Evolutionary conservation across 1,140 invertebrate species (phyloP).

Genomic region (Philopotamus ludificatus): DNA sequence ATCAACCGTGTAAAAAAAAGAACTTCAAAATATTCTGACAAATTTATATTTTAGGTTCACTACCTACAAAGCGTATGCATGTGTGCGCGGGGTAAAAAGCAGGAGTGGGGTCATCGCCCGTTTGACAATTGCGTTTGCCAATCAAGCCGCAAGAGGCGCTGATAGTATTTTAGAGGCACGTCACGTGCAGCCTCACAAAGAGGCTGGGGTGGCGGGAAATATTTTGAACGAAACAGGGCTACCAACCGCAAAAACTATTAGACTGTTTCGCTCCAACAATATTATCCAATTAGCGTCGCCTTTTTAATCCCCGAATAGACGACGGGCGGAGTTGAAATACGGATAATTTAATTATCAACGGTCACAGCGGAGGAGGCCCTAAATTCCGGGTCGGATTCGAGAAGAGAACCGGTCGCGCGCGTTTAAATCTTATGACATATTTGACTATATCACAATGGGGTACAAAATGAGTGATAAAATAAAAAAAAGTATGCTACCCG

Average conservation of each 20-base stretch:
- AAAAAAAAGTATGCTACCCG: conserved; percentile 19
- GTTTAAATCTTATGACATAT: conserved; percentile 20
- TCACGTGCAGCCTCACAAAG: conserved; percentile 11
- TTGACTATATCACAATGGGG: conserved; percentile 18
- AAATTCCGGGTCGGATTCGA: neutral
- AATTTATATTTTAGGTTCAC: too few species aligned
- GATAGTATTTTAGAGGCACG: conserved; percentile 10
- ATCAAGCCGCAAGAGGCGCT: neutral
- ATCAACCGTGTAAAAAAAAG: too few species aligned
- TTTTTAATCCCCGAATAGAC: neutral
- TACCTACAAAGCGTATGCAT: too few species aligned
- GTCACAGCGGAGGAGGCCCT: neutral
- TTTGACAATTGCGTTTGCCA: conserved; percentile 7
- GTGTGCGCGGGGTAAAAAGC: too few species aligned
- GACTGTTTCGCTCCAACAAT: neutral
- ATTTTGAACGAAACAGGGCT: too few species aligned
- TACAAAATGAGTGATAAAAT: conserved; percentile 28
- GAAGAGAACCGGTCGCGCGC: neutral
- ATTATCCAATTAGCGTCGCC: neutral
- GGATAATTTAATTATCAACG: neutral
- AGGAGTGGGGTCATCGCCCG: conserved; percentile 1
- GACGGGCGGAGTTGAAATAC: neutral
- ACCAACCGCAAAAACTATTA: neutral
- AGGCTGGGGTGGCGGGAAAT: too few species aligned
- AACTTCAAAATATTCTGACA: too few species aligned